These are phyloP conservation scores for Indri indri DNA, from an alignment of 2,113 vertebrate genomes.

Conservation along the genomic window DNA sequence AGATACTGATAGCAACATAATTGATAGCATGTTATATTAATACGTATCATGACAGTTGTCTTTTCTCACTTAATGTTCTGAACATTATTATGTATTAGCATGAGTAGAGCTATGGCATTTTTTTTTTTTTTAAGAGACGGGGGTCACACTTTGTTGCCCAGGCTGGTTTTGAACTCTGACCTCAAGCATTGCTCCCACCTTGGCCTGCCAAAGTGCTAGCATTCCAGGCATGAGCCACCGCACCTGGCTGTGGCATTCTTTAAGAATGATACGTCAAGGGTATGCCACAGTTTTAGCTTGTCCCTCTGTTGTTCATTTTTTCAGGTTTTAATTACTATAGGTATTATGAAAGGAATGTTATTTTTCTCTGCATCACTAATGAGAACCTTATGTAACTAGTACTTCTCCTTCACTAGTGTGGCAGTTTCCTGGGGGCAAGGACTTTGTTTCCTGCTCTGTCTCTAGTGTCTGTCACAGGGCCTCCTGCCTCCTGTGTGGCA, in stretches of 20 bases:
- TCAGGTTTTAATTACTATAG: background rate
- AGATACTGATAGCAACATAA: background rate
- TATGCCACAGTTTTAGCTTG: too few relatives aligned
- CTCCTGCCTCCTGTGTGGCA: rapidly evolving
- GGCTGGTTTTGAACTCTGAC: too few relatives aligned
- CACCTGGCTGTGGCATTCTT: background rate
- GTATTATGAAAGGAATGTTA: background rate
- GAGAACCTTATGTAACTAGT: rapidly evolving
- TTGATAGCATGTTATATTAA: background rate
- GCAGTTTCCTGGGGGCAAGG: background rate
- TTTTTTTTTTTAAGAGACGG: background rate
- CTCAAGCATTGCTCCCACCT: too few relatives aligned
- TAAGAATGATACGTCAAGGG: background rate
- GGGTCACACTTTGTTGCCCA: too few relatives aligned
- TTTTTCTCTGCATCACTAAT: rapidly evolving
- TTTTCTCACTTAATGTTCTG: background rate
- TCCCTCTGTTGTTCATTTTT: background rate
- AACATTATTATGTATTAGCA: background rate
- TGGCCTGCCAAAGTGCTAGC: too few relatives aligned
- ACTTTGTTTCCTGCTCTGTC: background rate
- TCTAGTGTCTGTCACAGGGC: too few relatives aligned
- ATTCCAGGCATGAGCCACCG: too few relatives aligned
- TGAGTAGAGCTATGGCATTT: background rate
- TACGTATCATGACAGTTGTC: background rate
- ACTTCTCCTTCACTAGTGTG: background rate